phyloP scores from a whole-genome alignment of 1,140 invertebrate genomes.

The Trachymyrmex cornetzi region DNA sequence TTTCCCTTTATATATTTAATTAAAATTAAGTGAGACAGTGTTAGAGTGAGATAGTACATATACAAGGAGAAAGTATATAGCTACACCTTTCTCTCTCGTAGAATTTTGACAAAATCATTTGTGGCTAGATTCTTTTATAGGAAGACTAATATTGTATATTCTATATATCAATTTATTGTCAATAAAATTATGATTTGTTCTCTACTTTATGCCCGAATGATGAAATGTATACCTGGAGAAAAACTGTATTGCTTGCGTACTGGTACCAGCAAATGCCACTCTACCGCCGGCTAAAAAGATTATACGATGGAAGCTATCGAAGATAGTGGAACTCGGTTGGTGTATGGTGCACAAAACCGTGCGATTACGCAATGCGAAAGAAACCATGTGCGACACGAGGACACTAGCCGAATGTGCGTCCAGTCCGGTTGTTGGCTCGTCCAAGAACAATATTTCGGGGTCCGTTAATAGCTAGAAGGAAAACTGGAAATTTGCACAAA shows the following conservation, averaged over 20 bases:
- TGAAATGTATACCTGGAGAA: conserved; percentile 89
- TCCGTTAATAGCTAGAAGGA: conserved; percentile 93
- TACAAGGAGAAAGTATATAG: too few species aligned
- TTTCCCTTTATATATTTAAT: too few species aligned
- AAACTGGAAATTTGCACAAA: neutral
- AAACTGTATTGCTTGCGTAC: conserved; percentile 91
- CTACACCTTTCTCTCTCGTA: too few species aligned
- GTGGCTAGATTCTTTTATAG: too few species aligned
- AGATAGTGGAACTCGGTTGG: conserved; percentile 98
- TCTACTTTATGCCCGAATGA: too few species aligned
- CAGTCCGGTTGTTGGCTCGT: conserved; percentile 97
- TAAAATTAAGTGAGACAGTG: too few species aligned
- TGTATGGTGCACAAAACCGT: conserved; percentile 98
- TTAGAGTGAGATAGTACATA: too few species aligned
- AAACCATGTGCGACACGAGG: conserved; percentile 92
- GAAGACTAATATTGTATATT: too few species aligned
- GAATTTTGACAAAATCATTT: too few species aligned
- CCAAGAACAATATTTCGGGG: conserved; percentile 97
- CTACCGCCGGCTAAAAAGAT: conserved; percentile 96
- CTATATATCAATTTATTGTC: too few species aligned
- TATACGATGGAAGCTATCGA: conserved; percentile 95
- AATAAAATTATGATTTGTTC: too few species aligned
- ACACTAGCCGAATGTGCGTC: conserved; percentile 97
- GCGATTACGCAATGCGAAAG: conserved; percentile 90
- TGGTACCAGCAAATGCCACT: conserved; percentile 94